Evolutionary conservation across 2,888 invertebrate genomes (phyloP).

Genomic region (Rutpela maculata): DNA sequence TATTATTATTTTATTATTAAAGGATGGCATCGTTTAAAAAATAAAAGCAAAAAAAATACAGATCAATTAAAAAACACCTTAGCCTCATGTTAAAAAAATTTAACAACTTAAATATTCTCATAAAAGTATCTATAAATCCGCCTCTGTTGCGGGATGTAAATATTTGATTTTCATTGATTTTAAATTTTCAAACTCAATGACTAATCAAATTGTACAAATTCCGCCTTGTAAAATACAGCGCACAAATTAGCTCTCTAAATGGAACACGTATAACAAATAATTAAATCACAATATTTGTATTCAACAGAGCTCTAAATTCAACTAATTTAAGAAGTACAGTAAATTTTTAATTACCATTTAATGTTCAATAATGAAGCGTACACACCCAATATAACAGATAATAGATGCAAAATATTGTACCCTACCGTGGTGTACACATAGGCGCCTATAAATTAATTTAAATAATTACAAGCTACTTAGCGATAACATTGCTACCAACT

Average conservation of each 20-base stretch:
- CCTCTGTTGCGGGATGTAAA: no score
- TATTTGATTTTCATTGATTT: no score
- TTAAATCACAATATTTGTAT: background rate
- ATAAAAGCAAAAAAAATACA: no score
- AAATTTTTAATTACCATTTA: background rate
- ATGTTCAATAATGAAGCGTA: background rate
- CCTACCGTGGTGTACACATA: constrained; percentile 36
- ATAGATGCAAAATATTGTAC: constrained; percentile 28
- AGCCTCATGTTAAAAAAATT: no score
- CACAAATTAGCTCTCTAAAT: background rate
- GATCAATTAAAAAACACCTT: no score
- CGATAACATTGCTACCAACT: constrained; percentile 53
- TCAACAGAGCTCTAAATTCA: background rate
- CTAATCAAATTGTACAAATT: no score
- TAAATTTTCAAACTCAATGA: no score
- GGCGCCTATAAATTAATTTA: constrained; percentile 59
- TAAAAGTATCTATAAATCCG: no score
- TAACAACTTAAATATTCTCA: no score
- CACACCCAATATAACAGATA: constrained; percentile 11
- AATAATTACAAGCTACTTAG: constrained; percentile 59
- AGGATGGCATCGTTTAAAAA: no score
- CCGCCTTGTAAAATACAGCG: no score
- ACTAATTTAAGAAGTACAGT: background rate
- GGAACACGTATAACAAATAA: background rate
- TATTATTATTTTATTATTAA: no score